Evolutionary conservation across 2,888 invertebrate genomes (phyloP).

Genomic region (Pollenia labialis): DNA sequence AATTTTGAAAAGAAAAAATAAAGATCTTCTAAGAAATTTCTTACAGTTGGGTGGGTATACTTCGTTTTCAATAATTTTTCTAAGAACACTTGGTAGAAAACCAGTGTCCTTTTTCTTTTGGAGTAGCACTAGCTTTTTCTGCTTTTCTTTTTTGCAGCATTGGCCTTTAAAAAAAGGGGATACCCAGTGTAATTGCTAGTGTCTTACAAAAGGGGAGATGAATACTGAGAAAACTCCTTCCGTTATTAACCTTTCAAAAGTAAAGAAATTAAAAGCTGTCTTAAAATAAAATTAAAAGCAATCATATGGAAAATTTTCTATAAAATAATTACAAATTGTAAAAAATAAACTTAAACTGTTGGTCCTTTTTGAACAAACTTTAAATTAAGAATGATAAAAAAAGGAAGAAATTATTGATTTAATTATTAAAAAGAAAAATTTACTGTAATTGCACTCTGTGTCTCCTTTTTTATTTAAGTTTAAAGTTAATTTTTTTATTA

Average conservation of each 20-base stretch:
- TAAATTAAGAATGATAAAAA: constrained; percentile 14
- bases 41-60: constrained; percentile 16
- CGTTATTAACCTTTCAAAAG: constrained; percentile 3
- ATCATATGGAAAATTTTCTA: constrained; percentile 74
- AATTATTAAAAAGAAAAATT: constrained; percentile 66
- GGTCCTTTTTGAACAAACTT: neutral
- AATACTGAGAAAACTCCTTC: constrained; percentile 17
- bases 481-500: constrained; percentile 72
- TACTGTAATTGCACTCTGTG: constrained; percentile 83
- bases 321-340: neutral
- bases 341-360: neutral
- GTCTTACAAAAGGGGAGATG: constrained; percentile 54
- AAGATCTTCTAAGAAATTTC: constrained; percentile 66
- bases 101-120: constrained; percentile 45
- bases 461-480: constrained; percentile 78
- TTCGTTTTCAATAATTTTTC: constrained; percentile 29
- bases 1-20: constrained; percentile 3
- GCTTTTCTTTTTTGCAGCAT: constrained; percentile 47
- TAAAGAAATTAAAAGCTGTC: constrained; percentile 31
- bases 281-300: constrained; percentile 66
- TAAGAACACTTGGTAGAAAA: constrained; percentile 40
- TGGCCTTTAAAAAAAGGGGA: constrained; percentile 77
- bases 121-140: constrained; percentile 62
- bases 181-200: constrained; percentile 83
- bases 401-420: constrained; percentile 33